Percentiles rank a stretch among this genome's conserved stretches.
These are phyloP conservation scores for Rousettus leschenaultii DNA, from an alignment of 2,113 vertebrate species.

Conservation along the genomic window DNA sequence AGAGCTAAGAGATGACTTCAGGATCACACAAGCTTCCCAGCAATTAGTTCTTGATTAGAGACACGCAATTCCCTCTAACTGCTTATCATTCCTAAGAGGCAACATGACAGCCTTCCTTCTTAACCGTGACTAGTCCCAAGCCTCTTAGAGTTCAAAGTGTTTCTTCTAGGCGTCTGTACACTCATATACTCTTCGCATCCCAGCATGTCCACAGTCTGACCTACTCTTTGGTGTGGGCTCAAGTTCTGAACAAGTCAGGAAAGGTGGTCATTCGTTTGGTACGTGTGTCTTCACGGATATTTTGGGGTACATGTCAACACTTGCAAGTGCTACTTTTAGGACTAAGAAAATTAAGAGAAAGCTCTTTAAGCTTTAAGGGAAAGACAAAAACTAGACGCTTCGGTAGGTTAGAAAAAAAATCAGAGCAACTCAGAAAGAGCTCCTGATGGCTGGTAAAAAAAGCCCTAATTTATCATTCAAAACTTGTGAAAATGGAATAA, in stretches of 20 bases:
- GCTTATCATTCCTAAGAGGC: background rate
- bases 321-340: background rate
- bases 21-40: background rate
- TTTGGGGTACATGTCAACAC: background rate
- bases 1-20: background rate
- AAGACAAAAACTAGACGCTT: conserved; percentile 22
- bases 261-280: background rate
- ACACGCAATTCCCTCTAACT: background rate
- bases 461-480: background rate
- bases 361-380: background rate
- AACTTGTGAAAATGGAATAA: background rate
- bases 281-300: background rate
- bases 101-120: background rate
- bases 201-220: background rate
- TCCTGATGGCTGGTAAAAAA: background rate
- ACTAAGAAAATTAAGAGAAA: background rate
- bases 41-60: background rate
- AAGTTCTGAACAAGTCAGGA: background rate
- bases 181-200: background rate
- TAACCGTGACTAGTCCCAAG: background rate
- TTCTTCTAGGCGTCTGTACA: background rate
- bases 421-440: background rate
- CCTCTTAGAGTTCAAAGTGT: background rate
- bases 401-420: background rate
- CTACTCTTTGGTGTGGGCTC: background rate